phyloP scores from a whole-genome alignment of 2,797 vertebrate genomes.

The Chromobotia macracanthus region DNA sequence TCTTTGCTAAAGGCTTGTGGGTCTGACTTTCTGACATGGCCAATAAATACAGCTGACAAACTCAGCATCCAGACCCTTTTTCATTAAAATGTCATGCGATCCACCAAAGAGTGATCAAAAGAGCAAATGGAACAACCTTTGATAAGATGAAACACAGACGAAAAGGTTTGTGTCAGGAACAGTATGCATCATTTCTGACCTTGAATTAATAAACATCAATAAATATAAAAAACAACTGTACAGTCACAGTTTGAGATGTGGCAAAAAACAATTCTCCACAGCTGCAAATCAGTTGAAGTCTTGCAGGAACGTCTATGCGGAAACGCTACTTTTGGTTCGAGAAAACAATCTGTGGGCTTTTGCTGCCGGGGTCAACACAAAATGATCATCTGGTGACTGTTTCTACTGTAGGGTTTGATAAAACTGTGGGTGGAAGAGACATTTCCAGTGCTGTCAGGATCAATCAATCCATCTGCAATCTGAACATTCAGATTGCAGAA shows the following conservation, averaged over 20 bases:
- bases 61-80: constrained; percentile 17
- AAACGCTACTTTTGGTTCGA: not conserved
- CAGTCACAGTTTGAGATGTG: not conserved
- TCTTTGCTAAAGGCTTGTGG: constrained; percentile 32
- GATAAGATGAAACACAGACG: constrained; percentile 9
- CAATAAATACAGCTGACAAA: constrained; percentile 14
- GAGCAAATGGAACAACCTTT: not conserved
- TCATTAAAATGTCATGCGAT: not conserved
- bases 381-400: constrained; percentile 9
- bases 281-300: not conserved
- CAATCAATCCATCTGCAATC: constrained; percentile 19
- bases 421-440: constrained; percentile 2
- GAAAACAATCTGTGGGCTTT: constrained; percentile 23
- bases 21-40: constrained; percentile 9
- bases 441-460: constrained; percentile 27
- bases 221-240: constrained; percentile 1
- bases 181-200: not conserved
- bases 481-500: constrained; percentile 6
- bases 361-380: constrained; percentile 31
- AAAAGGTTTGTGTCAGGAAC: not conserved
- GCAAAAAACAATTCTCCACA: not conserved
- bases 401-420: constrained; percentile 36
- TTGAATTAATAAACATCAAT: not conserved
- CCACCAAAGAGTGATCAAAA: not conserved
- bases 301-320: constrained; percentile 5